Evolutionary conservation across 2,113 vertebrate species (phyloP), one percentile per base, ranked within the genome.

Genomic region (Notechis scutatus): DNA sequence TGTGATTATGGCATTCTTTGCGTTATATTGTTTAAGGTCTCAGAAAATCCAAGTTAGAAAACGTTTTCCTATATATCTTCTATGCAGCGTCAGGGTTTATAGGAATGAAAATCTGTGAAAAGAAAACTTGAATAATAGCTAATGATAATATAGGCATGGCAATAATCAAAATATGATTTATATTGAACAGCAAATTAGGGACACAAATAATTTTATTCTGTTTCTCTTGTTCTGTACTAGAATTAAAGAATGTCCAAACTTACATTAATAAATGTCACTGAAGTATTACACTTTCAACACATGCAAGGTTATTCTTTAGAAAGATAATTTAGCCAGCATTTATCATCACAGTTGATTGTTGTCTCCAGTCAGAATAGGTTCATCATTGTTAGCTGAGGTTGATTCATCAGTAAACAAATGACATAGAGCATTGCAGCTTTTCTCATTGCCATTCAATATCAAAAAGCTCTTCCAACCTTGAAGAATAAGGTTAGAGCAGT

Each of bases 281-380:
- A 15, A 21, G 15, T 56, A 94, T 94, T 95, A 88, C 52, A 34
- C 21, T 95, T 21, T 94, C 93, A 87, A 89, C 94, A 94, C 39
- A 45, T 93, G 14, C 55, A 92, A 92, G 8, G 14, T 87, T 92
- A 92, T 95, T 47, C 87, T 95, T 94, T 39, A 85, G 94, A 94
- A 94, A 54, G 85, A n/a, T 34, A 42, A 52, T 55, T 12, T 88
- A 91, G 81, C 89, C 47, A 14, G 8, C 20, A 57, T 93, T 95
- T 95, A 4, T 94, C 87, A 7, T 11, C 26, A 3, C 86, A n/a
- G 90, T 92, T 94, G 92, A 91, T 94, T 92, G 88, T n/a, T 92
- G 69, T 90, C 61, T 93, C 9, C 10, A 42, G 88, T 90, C 92
- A 93, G 92, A 92, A 90, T 93, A 90, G 4, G n/a, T 24, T 93